Evolutionary conservation across 2,113 vertebrate species (phyloP), one percentile per base, ranked within the genome.

Genomic region (Larimichthys crocea): DNA sequence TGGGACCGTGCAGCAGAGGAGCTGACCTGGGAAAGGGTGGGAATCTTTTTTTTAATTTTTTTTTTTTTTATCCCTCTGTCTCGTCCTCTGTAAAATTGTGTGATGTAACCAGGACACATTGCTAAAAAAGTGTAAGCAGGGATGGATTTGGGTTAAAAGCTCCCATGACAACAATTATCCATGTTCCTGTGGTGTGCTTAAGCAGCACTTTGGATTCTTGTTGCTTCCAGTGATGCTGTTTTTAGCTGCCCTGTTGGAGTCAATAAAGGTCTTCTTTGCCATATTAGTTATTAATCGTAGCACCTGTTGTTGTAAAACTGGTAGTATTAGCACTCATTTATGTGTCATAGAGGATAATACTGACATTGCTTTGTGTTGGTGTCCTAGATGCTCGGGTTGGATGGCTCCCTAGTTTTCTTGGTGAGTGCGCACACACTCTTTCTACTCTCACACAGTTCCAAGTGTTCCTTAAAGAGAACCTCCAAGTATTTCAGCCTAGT

Each of bases 1-100:
- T 99, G 98, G 98, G 98, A 99, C 87, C 95, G 98, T 87, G 98
- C 97, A 83, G 98, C 98, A 48, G 98, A 99, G 91, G 98, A 99
- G 61, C 96, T 99, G 66, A 99, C 98, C 3, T 99, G 98, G 98
- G 98, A 99, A 83, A 94, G 97, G 94, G 97, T 97, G 44, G 94
- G 96, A 93, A 90, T 89, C 74, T 44, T 2, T 62, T 19, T 49
- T 68, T 40, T 35, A 26, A 26, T n/a, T n/a, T n/a, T n/a, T n/a
- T n/a, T n/a, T n/a, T n/a, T 35, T 68, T 8, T 35, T 1, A 3
- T 66, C 1, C 5, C 8, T 71, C 0, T 22, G 3, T 69, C 62
- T 60, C 22, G 3, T 69, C 44, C 10, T 57, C 11, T 3, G 48
- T 42, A 16, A 70, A 56, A 20, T 42, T 16, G 1, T 40, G 4